A percentile compares a stretch with the other conserved stretches of the same genome.
Conservation (phyloP, 2,797 vertebrate species). For the Diplodus sargus region DNA sequence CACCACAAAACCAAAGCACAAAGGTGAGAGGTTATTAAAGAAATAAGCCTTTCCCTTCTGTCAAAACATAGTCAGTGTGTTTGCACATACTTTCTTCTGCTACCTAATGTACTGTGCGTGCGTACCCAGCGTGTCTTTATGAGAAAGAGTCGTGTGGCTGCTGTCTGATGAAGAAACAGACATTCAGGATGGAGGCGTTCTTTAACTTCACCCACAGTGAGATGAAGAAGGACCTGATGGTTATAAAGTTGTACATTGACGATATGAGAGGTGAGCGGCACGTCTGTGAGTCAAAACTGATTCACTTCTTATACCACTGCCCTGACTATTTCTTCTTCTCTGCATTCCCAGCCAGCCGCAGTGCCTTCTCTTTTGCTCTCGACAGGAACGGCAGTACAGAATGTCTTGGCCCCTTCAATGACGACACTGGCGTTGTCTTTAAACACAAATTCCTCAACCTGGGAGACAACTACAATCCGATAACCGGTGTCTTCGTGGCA, state of each 20-base stretch:
- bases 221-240: constrained; percentile 51
- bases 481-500: constrained; percentile 70
- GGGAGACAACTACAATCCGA: constrained; percentile 61
- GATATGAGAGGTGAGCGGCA: constrained; percentile 71
- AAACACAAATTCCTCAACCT: constrained; percentile 74
- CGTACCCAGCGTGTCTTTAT: constrained; percentile 69
- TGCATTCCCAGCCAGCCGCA: constrained; percentile 72
- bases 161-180: constrained; percentile 80
- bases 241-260: constrained; percentile 53
- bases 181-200: constrained; percentile 62
- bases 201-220: constrained; percentile 60
- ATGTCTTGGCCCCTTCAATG: constrained; percentile 52
- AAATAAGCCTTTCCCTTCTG: not conserved
- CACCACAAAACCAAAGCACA: not conserved
- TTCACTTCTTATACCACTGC: not conserved
- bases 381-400: not conserved
- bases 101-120: not conserved
- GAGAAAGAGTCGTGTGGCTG: constrained; percentile 79
- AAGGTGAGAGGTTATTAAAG: constrained; percentile 53
- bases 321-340: not conserved
- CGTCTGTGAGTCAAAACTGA: not conserved
- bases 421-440: constrained; percentile 49
- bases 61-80: not conserved
- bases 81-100: not conserved
- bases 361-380: constrained; percentile 83